A percentile compares a stretch with the other conserved stretches of the same genome.
Conservation (phyloP, 2,113 vertebrate species). For the Sturnus vulgaris region DNA sequence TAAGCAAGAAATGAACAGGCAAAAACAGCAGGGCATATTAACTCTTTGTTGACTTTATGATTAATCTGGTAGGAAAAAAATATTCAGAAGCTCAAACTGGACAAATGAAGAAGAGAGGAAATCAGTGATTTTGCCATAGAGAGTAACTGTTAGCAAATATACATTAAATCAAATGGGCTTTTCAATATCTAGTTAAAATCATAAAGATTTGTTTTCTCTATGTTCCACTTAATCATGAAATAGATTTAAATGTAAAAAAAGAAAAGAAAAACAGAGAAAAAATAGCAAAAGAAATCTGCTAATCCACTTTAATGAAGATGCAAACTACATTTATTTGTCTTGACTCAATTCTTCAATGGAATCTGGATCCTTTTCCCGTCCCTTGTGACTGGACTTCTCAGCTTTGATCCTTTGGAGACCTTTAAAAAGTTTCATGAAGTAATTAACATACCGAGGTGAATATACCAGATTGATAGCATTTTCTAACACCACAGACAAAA, state of each 20-base stretch:
- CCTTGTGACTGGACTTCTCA: not conserved
- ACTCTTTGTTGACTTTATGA: not conserved
- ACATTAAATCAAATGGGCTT: not conserved
- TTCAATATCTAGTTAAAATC: not conserved
- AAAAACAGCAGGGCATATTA: not conserved
- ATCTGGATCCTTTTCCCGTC: not conserved
- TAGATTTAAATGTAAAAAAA: not conserved
- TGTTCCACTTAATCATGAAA: not conserved
- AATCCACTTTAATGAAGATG: not conserved
- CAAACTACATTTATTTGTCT: not conserved
- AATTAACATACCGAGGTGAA: not conserved
- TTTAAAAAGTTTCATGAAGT: constrained; percentile 1
- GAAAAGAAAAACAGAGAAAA: not conserved
- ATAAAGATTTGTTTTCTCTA: not conserved
- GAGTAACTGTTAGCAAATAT: not conserved
- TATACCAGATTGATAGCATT: not conserved
- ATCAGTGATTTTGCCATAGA: not conserved
- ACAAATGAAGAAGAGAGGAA: not conserved
- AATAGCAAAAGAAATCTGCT: not conserved
- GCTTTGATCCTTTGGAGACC: not conserved
- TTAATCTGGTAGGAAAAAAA: not conserved
- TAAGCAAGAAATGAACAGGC: not conserved
- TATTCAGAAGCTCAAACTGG: not conserved
- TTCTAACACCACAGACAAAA: not conserved
- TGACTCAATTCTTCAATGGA: not conserved